A percentile compares a stretch with the other conserved stretches of the same genome.
Conservation (phyloP, 2,113 vertebrate species). For the Plecotus auritus region DNA sequence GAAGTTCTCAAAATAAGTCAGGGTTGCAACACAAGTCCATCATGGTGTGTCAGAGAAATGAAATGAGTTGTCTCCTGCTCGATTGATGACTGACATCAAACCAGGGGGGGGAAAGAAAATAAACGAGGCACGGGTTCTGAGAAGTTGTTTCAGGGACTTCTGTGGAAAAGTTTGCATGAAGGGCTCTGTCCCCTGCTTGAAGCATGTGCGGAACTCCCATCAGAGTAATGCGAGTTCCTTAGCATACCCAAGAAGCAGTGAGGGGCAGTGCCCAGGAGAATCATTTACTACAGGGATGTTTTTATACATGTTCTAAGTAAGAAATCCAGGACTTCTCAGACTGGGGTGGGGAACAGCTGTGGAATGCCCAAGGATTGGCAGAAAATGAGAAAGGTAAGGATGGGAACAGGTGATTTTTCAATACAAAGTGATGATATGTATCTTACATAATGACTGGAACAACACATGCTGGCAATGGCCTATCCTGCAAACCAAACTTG, state of each 20-base stretch:
- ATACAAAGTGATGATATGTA: neutral
- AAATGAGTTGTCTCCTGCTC: conserved; percentile 97
- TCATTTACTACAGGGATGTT: neutral
- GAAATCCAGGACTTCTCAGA: conserved; percentile 3
- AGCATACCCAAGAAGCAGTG: neutral
- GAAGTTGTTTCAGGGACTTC: conserved; percentile 87
- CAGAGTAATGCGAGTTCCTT: conserved; percentile 20
- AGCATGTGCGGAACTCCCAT: conserved; percentile 41
- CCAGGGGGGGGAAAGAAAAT: conserved; percentile 80
- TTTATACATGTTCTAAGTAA: neutral
- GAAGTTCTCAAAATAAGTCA: conserved; percentile 92
- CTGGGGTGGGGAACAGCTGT: neutral
- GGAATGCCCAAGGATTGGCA: neutral
- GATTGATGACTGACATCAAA: conserved; percentile 94
- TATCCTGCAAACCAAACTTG: conserved; percentile 62
- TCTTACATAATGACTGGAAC: conserved; percentile 47
- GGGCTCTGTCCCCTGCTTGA: conserved; percentile 71
- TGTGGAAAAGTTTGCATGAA: conserved; percentile 89
- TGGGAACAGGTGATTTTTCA: neutral
- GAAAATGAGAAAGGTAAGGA: neutral
- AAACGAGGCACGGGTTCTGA: conserved; percentile 74
- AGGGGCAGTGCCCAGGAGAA: neutral
- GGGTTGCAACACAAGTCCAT: conserved; percentile 92
- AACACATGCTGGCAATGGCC: conserved; percentile 58
- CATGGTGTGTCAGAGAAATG: conserved; percentile 91